Evolutionary conservation across 1,140 invertebrate genomes (phyloP).

Genomic region (Drosophila rufa): DNA sequence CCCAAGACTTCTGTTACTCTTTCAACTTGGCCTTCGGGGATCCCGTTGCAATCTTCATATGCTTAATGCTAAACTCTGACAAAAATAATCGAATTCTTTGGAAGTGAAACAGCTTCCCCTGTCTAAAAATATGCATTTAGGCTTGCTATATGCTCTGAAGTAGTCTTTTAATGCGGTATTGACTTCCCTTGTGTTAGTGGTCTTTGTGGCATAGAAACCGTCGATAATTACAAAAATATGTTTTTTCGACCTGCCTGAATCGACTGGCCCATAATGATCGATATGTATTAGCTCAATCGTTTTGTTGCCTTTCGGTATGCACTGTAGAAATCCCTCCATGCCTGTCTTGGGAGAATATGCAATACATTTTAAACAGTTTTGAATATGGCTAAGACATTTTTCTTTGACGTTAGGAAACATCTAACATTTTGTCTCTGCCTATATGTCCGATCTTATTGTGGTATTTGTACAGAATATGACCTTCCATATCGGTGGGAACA

Average conservation of each 20-base stretch:
- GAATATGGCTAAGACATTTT: neutral
- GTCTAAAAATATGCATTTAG: constrained; percentile 9
- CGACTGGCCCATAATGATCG: no score
- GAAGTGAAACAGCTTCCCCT: constrained; percentile 12
- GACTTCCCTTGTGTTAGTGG: neutral
- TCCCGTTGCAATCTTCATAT: neutral
- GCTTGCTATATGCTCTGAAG: constrained; percentile 8
- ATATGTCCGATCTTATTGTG: no score
- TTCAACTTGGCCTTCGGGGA: neutral
- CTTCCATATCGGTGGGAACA: no score
- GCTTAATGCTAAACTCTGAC: no score
- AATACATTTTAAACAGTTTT: neutral
- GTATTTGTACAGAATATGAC: neutral
- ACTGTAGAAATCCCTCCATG: neutral
- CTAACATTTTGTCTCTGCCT: no score
- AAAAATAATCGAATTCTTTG: no score
- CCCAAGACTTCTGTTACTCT: neutral
- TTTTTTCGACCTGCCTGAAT: no score
- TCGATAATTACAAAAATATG: neutral
- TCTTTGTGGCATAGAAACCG: constrained; percentile 1
- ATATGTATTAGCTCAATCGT: no score
- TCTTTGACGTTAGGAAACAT: neutral
- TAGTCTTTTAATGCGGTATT: neutral
- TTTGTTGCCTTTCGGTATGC: neutral
- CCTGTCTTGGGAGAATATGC: neutral